Evolutionary conservation across 2,797 vertebrate species (phyloP), one percentile per base, ranked within the genome.

Genomic region (Gallirallus australis): DNA sequence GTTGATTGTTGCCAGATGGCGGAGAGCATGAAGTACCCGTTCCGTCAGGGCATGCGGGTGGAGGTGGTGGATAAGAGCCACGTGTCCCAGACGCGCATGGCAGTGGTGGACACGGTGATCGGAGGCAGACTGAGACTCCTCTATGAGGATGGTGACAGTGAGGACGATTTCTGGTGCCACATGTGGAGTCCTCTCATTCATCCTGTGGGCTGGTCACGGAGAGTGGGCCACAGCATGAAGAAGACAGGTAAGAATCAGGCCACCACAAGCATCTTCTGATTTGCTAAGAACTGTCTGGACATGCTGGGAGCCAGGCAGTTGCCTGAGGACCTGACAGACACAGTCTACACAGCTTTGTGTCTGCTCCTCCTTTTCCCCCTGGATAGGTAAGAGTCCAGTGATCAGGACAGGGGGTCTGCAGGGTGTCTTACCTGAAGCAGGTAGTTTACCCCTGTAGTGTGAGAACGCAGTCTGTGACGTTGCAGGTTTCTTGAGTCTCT

Each of bases 91-190:
- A 99, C 99, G 0, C 98, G 99, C 8, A 95, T 98, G 83, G 99
- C 99, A 2, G 96, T 98, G 65, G 98, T 99, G 60, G 98, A 99
- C 86, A 97, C 98, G 0, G 98, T 99, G 7, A 98, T 98, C 0
- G 99, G 99, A 2, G 99, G 99, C 15, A 98, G 99, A 31, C 97
- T 99, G 45, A 98, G 98, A 65, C 98, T 99, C 53, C 97, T 99
- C 60, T 99, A 99, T 31, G 98, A 98, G 27, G 99, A 99, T 3
- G 98, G 98, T 0, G 98, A 99, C 75, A 95, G 95, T 0, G 93
- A 98, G 5, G 97, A 98, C 1, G 98, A 99, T 70, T 99, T 99
- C 97, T 99, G 99, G 99, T 99, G 99, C 96, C 99, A 99, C 97
- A 99, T 99, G 98, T 98, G 98, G 98, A 99, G 99, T 95, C 99